Conservation (phyloP, 2,113 vertebrate genomes). For the Anarrhichthys ocellatus region DNA sequence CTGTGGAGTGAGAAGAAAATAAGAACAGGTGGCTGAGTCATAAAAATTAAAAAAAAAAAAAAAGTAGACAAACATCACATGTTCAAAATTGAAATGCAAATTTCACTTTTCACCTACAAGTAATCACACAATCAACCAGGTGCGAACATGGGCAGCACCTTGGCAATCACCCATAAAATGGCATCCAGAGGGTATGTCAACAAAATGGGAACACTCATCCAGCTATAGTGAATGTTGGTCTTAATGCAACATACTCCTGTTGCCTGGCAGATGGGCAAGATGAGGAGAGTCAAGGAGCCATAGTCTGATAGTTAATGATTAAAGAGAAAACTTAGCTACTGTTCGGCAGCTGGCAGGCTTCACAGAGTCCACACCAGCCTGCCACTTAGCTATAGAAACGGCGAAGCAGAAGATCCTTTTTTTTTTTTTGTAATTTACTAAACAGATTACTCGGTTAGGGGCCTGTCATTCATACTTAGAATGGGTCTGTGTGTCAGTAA, state of each 20-base stretch:
- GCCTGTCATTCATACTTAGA: slow-evolving; percentile 19
- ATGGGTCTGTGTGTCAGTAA: neutral
- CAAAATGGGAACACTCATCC: slow-evolving; percentile 50
- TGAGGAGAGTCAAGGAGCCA: slow-evolving; percentile 36
- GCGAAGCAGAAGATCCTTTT: neutral
- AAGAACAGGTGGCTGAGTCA: slow-evolving; percentile 63
- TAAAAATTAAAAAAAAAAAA: slow-evolving; percentile 20
- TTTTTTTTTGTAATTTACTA: slow-evolving; percentile 1
- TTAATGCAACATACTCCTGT: slow-evolving; percentile 40
- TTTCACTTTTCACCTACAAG: slow-evolving; percentile 35
- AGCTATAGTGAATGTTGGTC: slow-evolving; percentile 2
- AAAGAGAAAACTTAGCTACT: slow-evolving; percentile 64
- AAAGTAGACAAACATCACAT: slow-evolving; percentile 47
- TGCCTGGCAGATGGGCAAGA: slow-evolving; percentile 64
- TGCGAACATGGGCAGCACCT: slow-evolving; percentile 22
- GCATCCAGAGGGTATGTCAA: slow-evolving; percentile 49
- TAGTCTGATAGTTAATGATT: slow-evolving; percentile 77
- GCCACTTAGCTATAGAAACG: neutral
- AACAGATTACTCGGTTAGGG: slow-evolving; percentile 18
- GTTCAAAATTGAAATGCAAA: slow-evolving; percentile 18
- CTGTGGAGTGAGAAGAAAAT: slow-evolving; percentile 76
- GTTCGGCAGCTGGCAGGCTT: slow-evolving; percentile 63
- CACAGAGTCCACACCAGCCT: slow-evolving; percentile 36
- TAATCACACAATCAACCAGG: slow-evolving; percentile 37
- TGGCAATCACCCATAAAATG: slow-evolving; percentile 55